Evolutionary conservation across 2,888 invertebrate genomes (phyloP).

Genomic region (Nebria brevicollis): DNA sequence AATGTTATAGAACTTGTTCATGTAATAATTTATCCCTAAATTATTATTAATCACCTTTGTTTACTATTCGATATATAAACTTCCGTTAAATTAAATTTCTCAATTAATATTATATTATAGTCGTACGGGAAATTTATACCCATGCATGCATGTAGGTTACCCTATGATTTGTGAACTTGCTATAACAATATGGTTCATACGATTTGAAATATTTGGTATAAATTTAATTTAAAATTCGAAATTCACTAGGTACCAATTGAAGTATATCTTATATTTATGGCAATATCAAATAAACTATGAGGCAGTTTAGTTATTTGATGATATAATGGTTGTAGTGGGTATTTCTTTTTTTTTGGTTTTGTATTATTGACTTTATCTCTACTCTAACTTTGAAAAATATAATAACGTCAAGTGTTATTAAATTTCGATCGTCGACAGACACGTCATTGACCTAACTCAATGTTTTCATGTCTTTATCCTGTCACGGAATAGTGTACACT

Average conservation of each 20-base stretch:
- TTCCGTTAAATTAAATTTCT: background rate
- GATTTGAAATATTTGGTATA: too few species aligned
- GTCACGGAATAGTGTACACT: background rate
- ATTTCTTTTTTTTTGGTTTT: too few species aligned
- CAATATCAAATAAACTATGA: too few species aligned
- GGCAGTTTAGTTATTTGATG: too few species aligned
- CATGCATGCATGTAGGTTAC: background rate
- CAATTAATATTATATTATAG: background rate
- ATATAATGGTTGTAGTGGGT: too few species aligned
- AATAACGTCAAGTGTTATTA: constrained; percentile 6
- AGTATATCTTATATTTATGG: too few species aligned
- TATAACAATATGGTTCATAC: too few species aligned
- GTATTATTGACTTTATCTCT: too few species aligned
- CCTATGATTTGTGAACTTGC: too few species aligned
- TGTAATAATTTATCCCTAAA: constrained; percentile 1
- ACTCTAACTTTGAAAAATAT: background rate
- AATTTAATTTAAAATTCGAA: too few species aligned
- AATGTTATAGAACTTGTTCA: constrained; percentile 1
- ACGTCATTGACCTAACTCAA: too few species aligned
- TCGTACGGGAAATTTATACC: background rate
- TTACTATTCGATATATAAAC: background rate
- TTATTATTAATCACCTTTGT: background rate
- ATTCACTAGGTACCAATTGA: too few species aligned
- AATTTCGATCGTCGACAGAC: background rate
- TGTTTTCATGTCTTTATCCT: background rate